phyloP scores from a whole-genome alignment of 2,113 vertebrate species.

The Malaclemys terrapin region DNA sequence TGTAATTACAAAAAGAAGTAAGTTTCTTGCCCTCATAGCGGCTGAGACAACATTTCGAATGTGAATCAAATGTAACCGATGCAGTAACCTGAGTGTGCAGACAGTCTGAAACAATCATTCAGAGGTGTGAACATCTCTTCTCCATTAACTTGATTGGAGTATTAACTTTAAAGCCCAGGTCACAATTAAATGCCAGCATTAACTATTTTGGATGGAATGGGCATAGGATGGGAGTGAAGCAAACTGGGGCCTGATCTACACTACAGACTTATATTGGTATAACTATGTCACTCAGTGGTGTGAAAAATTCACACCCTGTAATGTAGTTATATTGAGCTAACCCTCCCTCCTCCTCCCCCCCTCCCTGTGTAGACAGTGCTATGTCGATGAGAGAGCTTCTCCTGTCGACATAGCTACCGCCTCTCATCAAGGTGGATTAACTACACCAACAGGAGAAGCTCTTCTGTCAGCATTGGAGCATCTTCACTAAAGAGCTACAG shows the following conservation, averaged over 20 bases:
- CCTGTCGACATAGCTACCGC: background rate
- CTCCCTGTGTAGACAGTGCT: background rate
- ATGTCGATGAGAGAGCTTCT: background rate
- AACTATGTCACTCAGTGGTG: background rate
- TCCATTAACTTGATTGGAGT: slow-evolving; percentile 45
- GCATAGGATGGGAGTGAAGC: background rate
- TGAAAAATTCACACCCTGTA: background rate
- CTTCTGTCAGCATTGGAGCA: background rate
- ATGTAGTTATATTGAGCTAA: background rate
- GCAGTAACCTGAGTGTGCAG: background rate
- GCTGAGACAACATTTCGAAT: slow-evolving; percentile 32
- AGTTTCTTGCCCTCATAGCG: background rate
- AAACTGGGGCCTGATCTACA: background rate
- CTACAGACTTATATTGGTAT: background rate
- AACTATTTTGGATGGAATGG: background rate
- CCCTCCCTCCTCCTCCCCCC: no score
- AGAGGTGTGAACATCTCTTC: background rate
- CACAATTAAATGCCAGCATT: slow-evolving; percentile 30
- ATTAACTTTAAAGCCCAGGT: slow-evolving; percentile 40
- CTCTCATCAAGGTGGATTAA: background rate
- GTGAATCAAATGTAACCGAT: slow-evolving; percentile 28
- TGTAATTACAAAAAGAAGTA: background rate
- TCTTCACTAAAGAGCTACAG: background rate
- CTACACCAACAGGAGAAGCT: background rate
- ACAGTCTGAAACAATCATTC: slow-evolving; percentile 50